A percentile compares a stretch with the other conserved stretches of the same genome.
phyloP scores from a whole-genome alignment of 2,888 invertebrate species.

The Noctua fimbriata region DNA sequence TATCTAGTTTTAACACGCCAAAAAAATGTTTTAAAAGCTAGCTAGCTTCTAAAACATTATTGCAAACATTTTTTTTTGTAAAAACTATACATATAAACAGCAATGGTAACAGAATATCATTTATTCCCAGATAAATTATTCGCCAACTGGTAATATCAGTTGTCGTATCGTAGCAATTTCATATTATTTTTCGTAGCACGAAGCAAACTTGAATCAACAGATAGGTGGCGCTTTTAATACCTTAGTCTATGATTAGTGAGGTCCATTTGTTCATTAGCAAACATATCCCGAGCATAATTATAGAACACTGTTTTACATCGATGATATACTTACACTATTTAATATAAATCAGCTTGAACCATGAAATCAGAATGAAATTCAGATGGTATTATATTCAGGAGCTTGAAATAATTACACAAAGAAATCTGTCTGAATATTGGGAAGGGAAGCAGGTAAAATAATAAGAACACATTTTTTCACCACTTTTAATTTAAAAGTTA shows the following conservation, averaged over 20 bases:
- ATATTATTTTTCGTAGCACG: not conserved
- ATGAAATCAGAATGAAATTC: not conserved
- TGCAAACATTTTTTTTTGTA: too few relatives aligned
- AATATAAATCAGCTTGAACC: not conserved
- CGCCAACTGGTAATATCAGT: not conserved
- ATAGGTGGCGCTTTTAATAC: not conserved
- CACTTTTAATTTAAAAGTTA: conserved; percentile 10
- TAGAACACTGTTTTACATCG: not conserved
- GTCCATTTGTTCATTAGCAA: not conserved
- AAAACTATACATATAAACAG: too few relatives aligned
- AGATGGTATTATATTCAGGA: not conserved
- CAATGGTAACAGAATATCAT: too few relatives aligned
- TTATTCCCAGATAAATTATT: not conserved
- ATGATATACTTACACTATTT: not conserved
- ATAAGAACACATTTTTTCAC: not conserved
- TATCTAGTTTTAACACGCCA: not conserved
- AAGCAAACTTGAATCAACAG: not conserved
- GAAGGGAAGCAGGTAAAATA: conserved; percentile 12
- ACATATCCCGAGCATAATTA: not conserved
- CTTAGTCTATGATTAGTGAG: not conserved
- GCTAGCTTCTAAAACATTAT: not conserved
- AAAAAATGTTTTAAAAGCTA: too few relatives aligned
- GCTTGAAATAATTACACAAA: not conserved
- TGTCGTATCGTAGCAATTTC: not conserved
- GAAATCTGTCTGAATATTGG: not conserved